These are phyloP conservation scores for Scaeva pyrastri DNA, from an alignment of 2,888 invertebrate species.

Conservation along the genomic window DNA sequence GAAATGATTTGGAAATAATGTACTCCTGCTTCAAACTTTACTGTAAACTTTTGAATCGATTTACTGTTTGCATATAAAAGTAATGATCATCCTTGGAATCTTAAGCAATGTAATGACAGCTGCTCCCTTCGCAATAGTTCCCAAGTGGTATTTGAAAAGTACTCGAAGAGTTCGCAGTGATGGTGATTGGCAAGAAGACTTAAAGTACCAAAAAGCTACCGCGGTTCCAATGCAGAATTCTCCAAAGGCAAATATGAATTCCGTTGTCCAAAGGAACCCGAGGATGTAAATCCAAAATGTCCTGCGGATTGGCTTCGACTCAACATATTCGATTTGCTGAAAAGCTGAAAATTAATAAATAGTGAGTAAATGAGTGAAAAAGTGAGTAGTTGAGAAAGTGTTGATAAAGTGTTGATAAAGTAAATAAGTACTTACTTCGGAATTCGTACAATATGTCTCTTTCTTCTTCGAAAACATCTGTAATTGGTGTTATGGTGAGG, in stretches of 20 bases:
- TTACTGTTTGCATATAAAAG: background rate
- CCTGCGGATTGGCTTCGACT: slow-evolving; percentile 92
- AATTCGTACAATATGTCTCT: background rate
- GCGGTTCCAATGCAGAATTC: slow-evolving; percentile 96
- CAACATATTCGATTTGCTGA: slow-evolving; percentile 89
- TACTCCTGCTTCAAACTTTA: too few species aligned
- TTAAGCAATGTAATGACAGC: slow-evolving; percentile 96
- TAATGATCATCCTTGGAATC: slow-evolving; percentile 92
- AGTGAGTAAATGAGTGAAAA: too few species aligned
- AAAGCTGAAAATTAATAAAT: slow-evolving; percentile 83
- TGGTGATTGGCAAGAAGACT: slow-evolving; percentile 89
- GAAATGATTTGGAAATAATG: background rate
- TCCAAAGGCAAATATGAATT: slow-evolving; percentile 97
- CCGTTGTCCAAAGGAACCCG: slow-evolving; percentile 95
- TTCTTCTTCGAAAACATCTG: background rate
- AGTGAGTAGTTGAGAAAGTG: too few species aligned
- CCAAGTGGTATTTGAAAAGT: slow-evolving; percentile 94
- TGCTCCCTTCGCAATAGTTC: slow-evolving; percentile 97
- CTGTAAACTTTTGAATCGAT: too few species aligned
- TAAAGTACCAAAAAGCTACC: slow-evolving; percentile 97
- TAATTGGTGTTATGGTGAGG: background rate
- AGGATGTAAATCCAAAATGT: slow-evolving; percentile 97
- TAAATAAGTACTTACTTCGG: background rate
- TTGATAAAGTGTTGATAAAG: too few species aligned
- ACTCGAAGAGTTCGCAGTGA: slow-evolving; percentile 86